Evolutionary conservation across 2,888 invertebrate species (phyloP).

Genomic region (Epinotia bilunana): DNA sequence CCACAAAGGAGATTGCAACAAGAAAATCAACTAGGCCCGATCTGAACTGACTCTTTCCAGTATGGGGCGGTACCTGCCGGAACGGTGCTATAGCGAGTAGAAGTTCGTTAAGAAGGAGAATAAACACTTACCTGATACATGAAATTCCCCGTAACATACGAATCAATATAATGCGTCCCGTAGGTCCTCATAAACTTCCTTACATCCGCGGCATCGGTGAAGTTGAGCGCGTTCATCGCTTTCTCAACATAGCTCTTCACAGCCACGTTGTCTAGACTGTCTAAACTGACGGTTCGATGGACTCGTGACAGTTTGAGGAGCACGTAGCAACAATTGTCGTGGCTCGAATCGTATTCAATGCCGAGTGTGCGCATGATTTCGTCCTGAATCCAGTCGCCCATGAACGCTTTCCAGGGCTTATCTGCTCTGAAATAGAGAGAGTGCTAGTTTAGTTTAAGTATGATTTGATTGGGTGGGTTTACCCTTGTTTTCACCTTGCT

Average conservation of each 20-base stretch:
- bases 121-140: constrained; percentile 89
- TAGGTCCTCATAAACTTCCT: constrained; percentile 92
- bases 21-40: too few species aligned
- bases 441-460: too few species aligned
- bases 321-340: constrained; percentile 91
- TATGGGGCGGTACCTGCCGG: too few species aligned
- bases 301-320: constrained; percentile 87
- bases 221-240: constrained; percentile 86
- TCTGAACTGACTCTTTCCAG: too few species aligned
- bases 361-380: constrained; percentile 92
- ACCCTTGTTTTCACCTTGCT: too few species aligned
- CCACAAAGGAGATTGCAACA: too few species aligned
- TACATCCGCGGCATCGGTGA: constrained; percentile 88
- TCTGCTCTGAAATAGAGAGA: constrained; percentile 72
- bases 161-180: constrained; percentile 94
- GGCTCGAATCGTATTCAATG: constrained; percentile 86
- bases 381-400: constrained; percentile 92
- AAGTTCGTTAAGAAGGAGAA: neutral
- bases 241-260: constrained; percentile 87
- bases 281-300: constrained; percentile 87
- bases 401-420: constrained; percentile 94
- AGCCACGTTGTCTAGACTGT: constrained; percentile 82
- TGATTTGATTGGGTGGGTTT: too few species aligned
- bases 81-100: too few species aligned
- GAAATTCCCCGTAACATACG: constrained; percentile 93